phyloP scores from a whole-genome alignment of 2,113 vertebrate genomes.

The Mionectes macconnelli region DNA sequence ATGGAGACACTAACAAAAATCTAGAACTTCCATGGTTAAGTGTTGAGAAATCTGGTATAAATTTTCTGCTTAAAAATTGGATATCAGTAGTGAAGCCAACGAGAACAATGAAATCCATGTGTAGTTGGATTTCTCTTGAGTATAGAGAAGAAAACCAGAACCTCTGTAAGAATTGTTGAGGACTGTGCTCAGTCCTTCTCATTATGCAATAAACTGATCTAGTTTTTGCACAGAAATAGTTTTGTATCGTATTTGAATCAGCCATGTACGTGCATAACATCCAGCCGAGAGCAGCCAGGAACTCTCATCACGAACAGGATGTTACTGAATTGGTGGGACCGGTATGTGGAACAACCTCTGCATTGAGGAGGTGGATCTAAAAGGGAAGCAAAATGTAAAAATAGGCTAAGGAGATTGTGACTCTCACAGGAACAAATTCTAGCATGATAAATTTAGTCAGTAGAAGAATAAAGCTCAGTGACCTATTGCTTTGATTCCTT shows the following conservation, averaged over 20 bases:
- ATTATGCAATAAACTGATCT: background rate
- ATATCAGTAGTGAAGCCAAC: background rate
- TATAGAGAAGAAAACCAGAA: background rate
- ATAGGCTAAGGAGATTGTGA: conserved; percentile 18
- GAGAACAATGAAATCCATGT: background rate
- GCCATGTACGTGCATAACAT: background rate
- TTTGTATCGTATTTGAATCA: background rate
- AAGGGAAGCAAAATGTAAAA: conserved; percentile 21
- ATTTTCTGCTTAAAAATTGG: background rate
- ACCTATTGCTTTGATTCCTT: background rate
- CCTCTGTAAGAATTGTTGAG: background rate
- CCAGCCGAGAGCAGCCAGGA: background rate
- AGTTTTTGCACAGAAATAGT: background rate
- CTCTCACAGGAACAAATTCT: background rate
- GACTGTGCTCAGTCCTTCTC: background rate
- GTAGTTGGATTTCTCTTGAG: background rate
- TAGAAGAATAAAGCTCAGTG: background rate
- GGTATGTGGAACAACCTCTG: background rate
- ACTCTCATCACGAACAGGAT: background rate
- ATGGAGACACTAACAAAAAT: background rate
- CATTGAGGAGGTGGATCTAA: conserved; percentile 38
- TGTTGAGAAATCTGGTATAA: background rate
- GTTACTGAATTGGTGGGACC: background rate
- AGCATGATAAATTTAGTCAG: conserved; percentile 2
- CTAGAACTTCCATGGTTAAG: background rate